A percentile compares a stretch with the other conserved stretches of the same genome.
Conservation (phyloP, 2,797 vertebrate species). For the Alectoris magna region DNA sequence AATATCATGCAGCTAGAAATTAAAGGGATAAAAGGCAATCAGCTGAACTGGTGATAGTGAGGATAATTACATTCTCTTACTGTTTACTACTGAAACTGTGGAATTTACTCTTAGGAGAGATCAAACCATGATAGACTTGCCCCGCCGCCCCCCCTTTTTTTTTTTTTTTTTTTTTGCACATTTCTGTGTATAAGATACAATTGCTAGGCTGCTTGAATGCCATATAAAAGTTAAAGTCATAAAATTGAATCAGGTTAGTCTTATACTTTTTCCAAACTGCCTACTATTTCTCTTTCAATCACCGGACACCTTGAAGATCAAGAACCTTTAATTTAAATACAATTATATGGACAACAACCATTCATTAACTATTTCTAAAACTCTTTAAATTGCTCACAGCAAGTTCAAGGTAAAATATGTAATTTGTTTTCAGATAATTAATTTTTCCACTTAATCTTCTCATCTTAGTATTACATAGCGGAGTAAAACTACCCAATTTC, state of each 20-base stretch:
- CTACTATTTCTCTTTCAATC: neutral
- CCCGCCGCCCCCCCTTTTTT: neutral
- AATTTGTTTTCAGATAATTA: neutral
- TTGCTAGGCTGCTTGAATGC: neutral
- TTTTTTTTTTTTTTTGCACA: neutral
- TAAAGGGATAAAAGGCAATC: neutral
- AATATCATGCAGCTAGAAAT: neutral
- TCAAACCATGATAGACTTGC: neutral
- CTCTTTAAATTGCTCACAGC: neutral
- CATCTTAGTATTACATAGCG: neutral
- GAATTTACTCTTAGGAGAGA: neutral
- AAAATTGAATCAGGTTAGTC: neutral
- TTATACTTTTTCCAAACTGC: neutral
- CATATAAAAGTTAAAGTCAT: neutral
- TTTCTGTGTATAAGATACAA: neutral
- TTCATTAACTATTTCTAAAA: neutral
- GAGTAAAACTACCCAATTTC: neutral
- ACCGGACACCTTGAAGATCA: neutral
- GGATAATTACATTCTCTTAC: neutral
- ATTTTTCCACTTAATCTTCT: neutral
- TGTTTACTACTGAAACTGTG: neutral
- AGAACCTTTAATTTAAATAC: neutral
- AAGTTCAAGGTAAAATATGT: neutral
- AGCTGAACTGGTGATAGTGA: neutral
- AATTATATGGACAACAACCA: neutral